Conservation (phyloP, 2,113 vertebrate genomes). For the Amia ocellicauda region DNA sequence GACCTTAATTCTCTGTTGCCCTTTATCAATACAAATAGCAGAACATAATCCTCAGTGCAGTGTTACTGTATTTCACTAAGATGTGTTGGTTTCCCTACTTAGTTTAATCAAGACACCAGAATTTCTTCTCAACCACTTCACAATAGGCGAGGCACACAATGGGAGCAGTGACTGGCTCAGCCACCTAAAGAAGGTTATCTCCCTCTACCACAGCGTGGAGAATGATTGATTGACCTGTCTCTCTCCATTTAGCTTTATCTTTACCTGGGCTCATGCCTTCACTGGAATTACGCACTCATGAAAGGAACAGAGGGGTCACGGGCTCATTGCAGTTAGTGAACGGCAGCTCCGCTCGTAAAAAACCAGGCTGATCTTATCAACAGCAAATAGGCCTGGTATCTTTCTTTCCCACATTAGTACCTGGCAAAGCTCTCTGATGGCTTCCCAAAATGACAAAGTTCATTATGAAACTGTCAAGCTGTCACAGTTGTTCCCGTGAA, state of each 20-base stretch:
- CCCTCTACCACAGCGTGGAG: background rate
- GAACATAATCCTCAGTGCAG: too few species aligned
- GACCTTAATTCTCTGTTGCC: too few species aligned
- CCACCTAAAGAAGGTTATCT: slow-evolving; percentile 3
- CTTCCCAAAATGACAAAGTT: too few species aligned
- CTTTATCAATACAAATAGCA: too few species aligned
- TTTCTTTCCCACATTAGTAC: too few species aligned
- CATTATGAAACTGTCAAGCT: too few species aligned
- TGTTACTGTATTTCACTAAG: too few species aligned
- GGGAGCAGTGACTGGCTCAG: background rate
- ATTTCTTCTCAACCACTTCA: background rate
- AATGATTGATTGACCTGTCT: background rate
- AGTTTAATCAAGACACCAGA: background rate
- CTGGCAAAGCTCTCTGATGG: too few species aligned
- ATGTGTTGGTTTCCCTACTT: too few species aligned
- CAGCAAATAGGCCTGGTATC: background rate
- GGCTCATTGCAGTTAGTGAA: background rate
- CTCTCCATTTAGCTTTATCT: slow-evolving; percentile 2
- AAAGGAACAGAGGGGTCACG: background rate
- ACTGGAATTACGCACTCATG: background rate
- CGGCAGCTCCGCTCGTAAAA: background rate
- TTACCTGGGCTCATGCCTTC: background rate
- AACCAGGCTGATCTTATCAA: background rate
- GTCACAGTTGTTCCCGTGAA: too few species aligned
- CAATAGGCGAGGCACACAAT: background rate